Evolutionary conservation across 2,888 invertebrate genomes (phyloP).

Genomic region (Flabesymbios commensalis): DNA sequence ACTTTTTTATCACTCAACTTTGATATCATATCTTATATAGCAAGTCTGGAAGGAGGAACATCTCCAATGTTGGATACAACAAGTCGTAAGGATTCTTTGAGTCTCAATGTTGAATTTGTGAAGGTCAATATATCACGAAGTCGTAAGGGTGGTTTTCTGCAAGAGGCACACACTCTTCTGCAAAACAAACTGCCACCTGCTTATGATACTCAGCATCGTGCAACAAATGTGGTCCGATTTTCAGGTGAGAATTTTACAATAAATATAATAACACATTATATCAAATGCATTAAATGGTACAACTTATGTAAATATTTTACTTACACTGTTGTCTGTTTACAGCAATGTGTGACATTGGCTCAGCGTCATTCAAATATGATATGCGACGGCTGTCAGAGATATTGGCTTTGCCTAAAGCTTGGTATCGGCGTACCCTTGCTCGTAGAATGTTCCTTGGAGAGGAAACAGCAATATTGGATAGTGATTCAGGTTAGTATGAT

Average conservation of each 20-base stretch:
- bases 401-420: slow-evolving; percentile 95
- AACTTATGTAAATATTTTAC: neutral
- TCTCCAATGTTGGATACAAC: too few species aligned
- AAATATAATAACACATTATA: neutral
- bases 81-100: slow-evolving; percentile 93
- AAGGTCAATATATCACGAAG: slow-evolving; percentile 92
- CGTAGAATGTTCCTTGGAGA: slow-evolving; percentile 70
- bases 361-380: slow-evolving; percentile 88
- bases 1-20: too few species aligned
- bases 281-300: neutral
- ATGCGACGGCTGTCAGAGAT: slow-evolving; percentile 97
- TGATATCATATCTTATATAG: too few species aligned
- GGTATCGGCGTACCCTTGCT: slow-evolving; percentile 95
- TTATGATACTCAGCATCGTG: slow-evolving; percentile 19
- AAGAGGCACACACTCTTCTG: neutral
- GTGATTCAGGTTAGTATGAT: slow-evolving; percentile 26
- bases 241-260: slow-evolving; percentile 71
- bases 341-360: slow-evolving; percentile 94
- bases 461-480: slow-evolving; percentile 67
- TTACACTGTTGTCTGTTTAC: slow-evolving; percentile 17
- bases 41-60: too few species aligned
- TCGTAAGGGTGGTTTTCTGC: slow-evolving; percentile 74
- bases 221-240: slow-evolving; percentile 75
- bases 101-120: slow-evolving; percentile 95
- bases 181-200: slow-evolving; percentile 21